Base-by-base conservation (phyloP, 2,113 vertebrate species). In the Hypocryptadius cinnamomeus region DNA sequence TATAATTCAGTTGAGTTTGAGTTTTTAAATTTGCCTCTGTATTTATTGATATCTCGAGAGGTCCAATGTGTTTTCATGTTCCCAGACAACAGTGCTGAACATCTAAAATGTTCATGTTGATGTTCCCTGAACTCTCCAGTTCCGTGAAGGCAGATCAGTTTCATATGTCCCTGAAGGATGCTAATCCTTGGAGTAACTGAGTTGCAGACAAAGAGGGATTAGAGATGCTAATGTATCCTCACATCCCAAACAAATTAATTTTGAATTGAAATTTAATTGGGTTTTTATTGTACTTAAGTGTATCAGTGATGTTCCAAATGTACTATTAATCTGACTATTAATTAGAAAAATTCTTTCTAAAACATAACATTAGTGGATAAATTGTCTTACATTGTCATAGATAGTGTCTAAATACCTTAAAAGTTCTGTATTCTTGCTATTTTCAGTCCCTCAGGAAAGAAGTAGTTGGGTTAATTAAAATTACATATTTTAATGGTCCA, bases 401-500 rank as follows among this genome's bases (percentile, higher is more conserved):
- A 64, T 95, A 87, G 35, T 94, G 63, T 45, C 27, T 91, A 77
- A 69, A 82, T 81, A 47, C 44, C 65, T 51, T 68, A 16, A 74
- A 89, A 93, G 65, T 91, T 83, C 70, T 86, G 8, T 18, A 50
- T 63, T 82, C 25, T 92, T 65, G 15, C 16, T 91, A 44, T 89
- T 94, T 84, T 70, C 19, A 64, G 20, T 94, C 57, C 42, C 59
- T 77, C 47, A 79, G 89, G 88, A 93, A 95, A 91, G 40, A 82
- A 85, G 40, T 68, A 87, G 63, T 81, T 96, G 25, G 8, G 4
- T 88, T 97, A 96, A 97, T 97, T 97, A 97, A 96, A 97, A 92
- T 96, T 78, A 76, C 66, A 60, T 9, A 27, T 88, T 94, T 95
- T 91, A 97, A 89, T 95, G 94, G 93, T 72, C 82, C 92, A 33